These are phyloP conservation scores for Sphaeridia pumilis DNA, from an alignment of 2,888 invertebrate genomes.

Conservation along the genomic window DNA sequence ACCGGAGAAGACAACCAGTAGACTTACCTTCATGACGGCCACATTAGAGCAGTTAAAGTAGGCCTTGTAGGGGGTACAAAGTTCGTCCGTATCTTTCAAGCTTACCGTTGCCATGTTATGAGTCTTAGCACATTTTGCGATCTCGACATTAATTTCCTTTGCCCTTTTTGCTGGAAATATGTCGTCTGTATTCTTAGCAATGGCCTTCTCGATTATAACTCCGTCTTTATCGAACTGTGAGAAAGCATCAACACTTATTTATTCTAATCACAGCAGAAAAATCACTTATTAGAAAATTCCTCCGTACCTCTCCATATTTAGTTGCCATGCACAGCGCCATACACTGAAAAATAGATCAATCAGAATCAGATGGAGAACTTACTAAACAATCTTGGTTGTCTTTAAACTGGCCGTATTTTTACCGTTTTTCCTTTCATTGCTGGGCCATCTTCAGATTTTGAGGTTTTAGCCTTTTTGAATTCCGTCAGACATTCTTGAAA, in stretches of 20 bases:
- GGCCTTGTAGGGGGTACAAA: conserved; percentile 1
- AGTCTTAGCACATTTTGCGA: not conserved
- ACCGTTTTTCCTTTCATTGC: not conserved
- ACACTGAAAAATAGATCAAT: not conserved
- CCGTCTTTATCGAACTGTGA: conserved; percentile 1
- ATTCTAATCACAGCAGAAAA: not conserved
- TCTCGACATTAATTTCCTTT: not conserved
- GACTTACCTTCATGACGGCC: not conserved
- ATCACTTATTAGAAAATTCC: not conserved
- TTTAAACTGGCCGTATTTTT: not conserved
- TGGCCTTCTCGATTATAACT: not conserved
- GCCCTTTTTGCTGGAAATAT: not conserved
- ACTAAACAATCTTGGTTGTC: not conserved
- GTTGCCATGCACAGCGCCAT: not conserved
- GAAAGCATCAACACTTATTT: not conserved
- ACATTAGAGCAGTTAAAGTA: not conserved
- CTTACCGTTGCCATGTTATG: not conserved
- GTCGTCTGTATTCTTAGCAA: not conserved
- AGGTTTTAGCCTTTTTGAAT: not conserved
- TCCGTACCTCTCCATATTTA: conserved; percentile 4
- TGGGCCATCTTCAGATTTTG: conserved; percentile 2
- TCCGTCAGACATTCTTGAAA: conserved; percentile 1
- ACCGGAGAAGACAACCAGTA: not conserved
- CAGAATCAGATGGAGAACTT: not conserved
- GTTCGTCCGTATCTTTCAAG: not conserved